Evolutionary conservation across 2,888 invertebrate genomes (phyloP).

Genomic region (Dioctria rufipes): DNA sequence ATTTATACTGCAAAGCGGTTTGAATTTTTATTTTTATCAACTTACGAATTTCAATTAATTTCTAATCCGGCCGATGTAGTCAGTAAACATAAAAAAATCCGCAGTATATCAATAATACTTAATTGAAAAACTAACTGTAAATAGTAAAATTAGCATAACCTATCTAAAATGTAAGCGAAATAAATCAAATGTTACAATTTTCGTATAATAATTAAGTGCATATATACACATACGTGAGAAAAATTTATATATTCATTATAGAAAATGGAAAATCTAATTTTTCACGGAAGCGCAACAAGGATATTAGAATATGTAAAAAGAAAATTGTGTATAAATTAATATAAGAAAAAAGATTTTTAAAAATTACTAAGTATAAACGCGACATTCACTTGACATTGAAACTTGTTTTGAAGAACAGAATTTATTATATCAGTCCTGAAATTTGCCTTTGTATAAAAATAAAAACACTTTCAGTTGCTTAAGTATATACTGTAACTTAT

Average conservation of each 20-base stretch:
- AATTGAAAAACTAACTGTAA: slow-evolving; percentile 15
- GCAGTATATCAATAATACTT: no score
- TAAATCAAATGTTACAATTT: slow-evolving; percentile 26
- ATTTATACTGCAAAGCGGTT: no score
- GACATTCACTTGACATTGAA: background rate
- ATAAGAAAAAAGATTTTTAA: slow-evolving; percentile 44
- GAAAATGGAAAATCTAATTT: slow-evolving; percentile 46
- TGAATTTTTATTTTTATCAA: no score
- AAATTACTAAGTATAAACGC: background rate
- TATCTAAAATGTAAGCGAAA: background rate
- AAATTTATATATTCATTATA: slow-evolving; percentile 30
- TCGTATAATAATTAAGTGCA: slow-evolving; percentile 12
- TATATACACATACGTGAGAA: background rate
- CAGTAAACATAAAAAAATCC: no score
- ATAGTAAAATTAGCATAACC: slow-evolving; percentile 48
- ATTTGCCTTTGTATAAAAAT: no score
- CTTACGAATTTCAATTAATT: no score
- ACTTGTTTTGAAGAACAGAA: background rate
- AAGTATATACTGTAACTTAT: no score
- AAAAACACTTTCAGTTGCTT: no score
- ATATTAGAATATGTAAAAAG: background rate
- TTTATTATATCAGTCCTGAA: no score
- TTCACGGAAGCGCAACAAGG: slow-evolving; percentile 16
- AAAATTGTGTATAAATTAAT: background rate
- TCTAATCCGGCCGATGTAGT: no score